Conservation (phyloP, 2,113 vertebrate species). For the Microtus oregoni region DNA sequence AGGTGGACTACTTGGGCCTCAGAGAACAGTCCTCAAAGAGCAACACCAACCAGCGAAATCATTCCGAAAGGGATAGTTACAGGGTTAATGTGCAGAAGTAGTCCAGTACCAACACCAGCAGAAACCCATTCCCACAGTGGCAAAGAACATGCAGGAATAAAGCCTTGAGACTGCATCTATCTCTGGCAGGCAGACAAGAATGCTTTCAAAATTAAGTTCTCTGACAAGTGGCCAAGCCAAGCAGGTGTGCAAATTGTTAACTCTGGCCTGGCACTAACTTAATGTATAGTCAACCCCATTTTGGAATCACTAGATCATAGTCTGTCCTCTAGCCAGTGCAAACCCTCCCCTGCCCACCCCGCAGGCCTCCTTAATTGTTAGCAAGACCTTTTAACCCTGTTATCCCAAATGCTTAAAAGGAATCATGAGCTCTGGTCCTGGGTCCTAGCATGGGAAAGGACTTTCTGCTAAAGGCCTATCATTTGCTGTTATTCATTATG, state of each 20-base stretch:
- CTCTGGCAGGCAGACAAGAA: neutral
- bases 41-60: conserved; percentile 23
- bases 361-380: neutral
- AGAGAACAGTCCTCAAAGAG: neutral
- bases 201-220: conserved; percentile 46
- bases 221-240: conserved; percentile 76
- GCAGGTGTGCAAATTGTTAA: conserved; percentile 81
- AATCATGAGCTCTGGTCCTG: neutral
- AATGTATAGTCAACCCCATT: neutral
- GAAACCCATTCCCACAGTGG: neutral
- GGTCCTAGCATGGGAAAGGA: neutral
- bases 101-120: neutral
- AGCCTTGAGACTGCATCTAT: conserved; percentile 17
- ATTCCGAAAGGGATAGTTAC: neutral
- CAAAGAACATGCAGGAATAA: conserved; percentile 57
- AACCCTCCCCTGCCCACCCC: neutral
- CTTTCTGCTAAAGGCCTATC: neutral
- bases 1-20: neutral
- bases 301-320: neutral
- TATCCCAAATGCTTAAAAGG: neutral
- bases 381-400: neutral
- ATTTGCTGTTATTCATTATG: neutral
- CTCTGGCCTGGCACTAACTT: neutral
- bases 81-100: conserved; percentile 40
- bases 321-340: neutral